These are phyloP conservation scores for Drosophila birchii DNA, from an alignment of 2,888 invertebrate genomes.

Conservation along the genomic window DNA sequence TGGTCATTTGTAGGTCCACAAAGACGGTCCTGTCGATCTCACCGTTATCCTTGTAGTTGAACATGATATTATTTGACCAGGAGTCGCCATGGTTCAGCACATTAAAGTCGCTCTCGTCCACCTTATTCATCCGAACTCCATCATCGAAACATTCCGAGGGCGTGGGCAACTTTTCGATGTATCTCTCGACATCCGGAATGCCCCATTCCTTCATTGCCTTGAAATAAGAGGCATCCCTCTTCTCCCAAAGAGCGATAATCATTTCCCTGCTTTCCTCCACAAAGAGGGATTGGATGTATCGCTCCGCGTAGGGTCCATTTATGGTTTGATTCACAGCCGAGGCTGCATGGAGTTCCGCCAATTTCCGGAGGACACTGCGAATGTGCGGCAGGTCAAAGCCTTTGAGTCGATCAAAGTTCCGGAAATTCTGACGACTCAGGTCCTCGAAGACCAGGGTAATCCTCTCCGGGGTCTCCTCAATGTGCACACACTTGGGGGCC, in stretches of 20 bases:
- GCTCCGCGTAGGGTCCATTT: conserved; percentile 60
- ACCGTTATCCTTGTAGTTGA: conserved; percentile 61
- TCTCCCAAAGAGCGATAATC: conserved; percentile 3
- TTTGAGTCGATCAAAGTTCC: conserved; percentile 70
- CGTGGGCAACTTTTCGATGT: not conserved
- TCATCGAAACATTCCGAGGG: conserved; percentile 12
- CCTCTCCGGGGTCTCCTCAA: conserved; percentile 72
- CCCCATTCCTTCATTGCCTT: conserved; percentile 34
- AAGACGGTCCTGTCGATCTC: conserved; percentile 62
- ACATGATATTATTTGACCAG: conserved; percentile 81
- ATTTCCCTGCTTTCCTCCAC: not conserved
- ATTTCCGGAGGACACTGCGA: conserved; percentile 61
- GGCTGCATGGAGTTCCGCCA: conserved; percentile 80
- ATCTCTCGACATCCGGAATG: conserved; percentile 17
- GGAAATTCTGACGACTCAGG: conserved; percentile 58
- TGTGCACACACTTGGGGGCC: conserved; percentile 66
- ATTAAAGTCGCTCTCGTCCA: conserved; percentile 68
- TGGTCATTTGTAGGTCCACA: conserved; percentile 76
- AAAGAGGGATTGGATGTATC: conserved; percentile 44
- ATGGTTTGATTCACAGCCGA: conserved; percentile 65
- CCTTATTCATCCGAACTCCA: conserved; percentile 11
- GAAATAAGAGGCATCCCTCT: conserved; percentile 12
- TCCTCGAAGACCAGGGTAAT: conserved; percentile 77
- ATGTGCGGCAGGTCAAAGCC: conserved; percentile 75
- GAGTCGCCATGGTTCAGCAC: conserved; percentile 75